Evolutionary conservation across 2,888 invertebrate genomes (phyloP).

Genomic region (Nowickia ferox): DNA sequence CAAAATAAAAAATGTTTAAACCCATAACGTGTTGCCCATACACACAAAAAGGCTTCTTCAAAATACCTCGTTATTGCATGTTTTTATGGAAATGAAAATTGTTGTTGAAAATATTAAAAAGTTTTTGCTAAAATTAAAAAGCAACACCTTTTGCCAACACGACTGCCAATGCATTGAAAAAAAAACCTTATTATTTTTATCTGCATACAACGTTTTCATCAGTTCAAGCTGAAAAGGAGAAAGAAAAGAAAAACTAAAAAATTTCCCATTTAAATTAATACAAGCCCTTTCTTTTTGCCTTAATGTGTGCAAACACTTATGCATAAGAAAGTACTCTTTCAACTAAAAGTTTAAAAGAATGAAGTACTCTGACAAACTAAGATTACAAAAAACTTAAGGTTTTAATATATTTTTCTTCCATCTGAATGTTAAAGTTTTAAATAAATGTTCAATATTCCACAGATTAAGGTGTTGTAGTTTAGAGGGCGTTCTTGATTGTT

Average conservation of each 20-base stretch:
- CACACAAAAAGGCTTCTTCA: constrained; percentile 8
- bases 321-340: constrained; percentile 12
- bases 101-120: constrained; percentile 37
- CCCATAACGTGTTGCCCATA: neutral
- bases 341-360: constrained; percentile 40
- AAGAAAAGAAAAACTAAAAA: neutral
- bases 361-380: constrained; percentile 40
- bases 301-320: constrained; percentile 6
- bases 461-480: constrained; percentile 41
- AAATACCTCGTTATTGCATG: neutral
- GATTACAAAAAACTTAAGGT: constrained; percentile 44
- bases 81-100: constrained; percentile 34
- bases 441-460: constrained; percentile 63
- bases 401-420: constrained; percentile 11
- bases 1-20: constrained; percentile 3
- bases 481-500: constrained; percentile 33
- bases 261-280: constrained; percentile 57
- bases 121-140: constrained; percentile 59
- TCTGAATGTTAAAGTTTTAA: constrained; percentile 51
- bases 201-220: constrained; percentile 41
- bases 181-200: constrained; percentile 49
- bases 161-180: constrained; percentile 18
- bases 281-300: neutral
- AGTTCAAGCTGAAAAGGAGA: neutral
- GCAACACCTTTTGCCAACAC: constrained; percentile 48